Conservation (phyloP, 2,113 vertebrate genomes). For the Pao palembangensis region DNA sequence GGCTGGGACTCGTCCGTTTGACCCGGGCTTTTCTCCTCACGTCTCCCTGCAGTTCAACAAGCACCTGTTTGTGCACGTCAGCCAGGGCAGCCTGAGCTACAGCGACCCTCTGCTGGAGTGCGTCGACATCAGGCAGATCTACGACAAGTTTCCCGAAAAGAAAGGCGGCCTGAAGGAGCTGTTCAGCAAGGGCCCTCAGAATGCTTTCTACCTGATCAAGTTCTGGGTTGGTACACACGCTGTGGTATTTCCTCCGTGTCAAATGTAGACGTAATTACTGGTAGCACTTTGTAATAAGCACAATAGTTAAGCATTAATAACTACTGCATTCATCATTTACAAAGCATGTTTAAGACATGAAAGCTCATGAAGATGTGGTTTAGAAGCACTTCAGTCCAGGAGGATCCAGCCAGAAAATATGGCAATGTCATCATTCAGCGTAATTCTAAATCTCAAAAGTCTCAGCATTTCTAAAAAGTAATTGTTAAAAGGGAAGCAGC, state of each 20-base stretch:
- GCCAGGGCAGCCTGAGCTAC: constrained; percentile 90
- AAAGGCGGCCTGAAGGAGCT: constrained; percentile 97
- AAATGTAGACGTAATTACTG: too few species aligned
- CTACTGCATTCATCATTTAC: too few species aligned
- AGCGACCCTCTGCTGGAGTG: constrained; percentile 93
- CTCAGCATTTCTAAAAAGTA: too few species aligned
- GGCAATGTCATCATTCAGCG: too few species aligned
- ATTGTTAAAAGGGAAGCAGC: too few species aligned
- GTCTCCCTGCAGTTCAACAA: constrained; percentile 86
- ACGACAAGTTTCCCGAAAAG: constrained; percentile 99
- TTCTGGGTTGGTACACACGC: constrained; percentile 88
- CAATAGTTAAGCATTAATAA: too few species aligned
- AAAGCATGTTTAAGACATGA: too few species aligned
- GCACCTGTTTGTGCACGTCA: constrained; percentile 98
- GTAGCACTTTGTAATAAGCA: too few species aligned
- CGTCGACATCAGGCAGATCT: constrained; percentile 98
- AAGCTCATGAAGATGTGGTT: too few species aligned
- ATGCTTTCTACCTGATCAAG: constrained; percentile 97
- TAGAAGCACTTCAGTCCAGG: too few species aligned
- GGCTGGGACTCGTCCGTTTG: not conserved
- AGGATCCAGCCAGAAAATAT: too few species aligned
- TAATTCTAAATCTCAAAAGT: too few species aligned
- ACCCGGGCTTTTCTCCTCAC: not conserved
- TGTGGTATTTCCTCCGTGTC: not conserved
- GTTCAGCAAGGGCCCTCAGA: constrained; percentile 92